These are phyloP conservation scores for Centropristis striata DNA, from an alignment of 2,113 vertebrate genomes.

Conservation along the genomic window DNA sequence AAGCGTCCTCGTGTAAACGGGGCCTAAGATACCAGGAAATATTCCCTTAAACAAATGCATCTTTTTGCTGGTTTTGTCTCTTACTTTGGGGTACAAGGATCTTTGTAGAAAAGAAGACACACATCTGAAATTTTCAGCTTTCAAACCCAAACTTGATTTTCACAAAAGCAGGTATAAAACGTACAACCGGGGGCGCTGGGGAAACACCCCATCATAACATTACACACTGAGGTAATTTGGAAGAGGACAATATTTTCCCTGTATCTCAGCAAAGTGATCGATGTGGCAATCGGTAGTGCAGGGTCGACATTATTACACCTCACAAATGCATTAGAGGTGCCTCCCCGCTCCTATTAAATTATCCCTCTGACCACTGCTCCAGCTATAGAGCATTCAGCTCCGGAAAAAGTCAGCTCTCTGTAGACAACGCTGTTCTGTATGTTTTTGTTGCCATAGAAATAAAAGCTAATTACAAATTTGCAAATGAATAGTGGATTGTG, in stretches of 20 bases:
- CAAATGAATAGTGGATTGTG: not conserved
- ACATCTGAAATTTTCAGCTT: not conserved
- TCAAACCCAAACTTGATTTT: not conserved
- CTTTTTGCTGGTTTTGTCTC: not conserved
- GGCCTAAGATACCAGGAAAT: not conserved
- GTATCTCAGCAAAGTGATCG: slow-evolving; percentile 72
- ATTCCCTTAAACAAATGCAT: not conserved
- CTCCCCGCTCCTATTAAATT: slow-evolving; percentile 64
- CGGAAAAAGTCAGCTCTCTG: slow-evolving; percentile 14
- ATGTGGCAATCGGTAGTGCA: slow-evolving; percentile 53
- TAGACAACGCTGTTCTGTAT: not conserved
- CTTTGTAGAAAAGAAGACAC: not conserved
- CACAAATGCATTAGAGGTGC: slow-evolving; percentile 63
- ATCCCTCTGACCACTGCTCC: slow-evolving; percentile 47
- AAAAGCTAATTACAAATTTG: not conserved
- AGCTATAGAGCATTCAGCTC: slow-evolving; percentile 13
- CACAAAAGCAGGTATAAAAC: not conserved
- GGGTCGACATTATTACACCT: slow-evolving; percentile 66
- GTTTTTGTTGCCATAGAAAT: not conserved
- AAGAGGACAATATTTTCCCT: slow-evolving; percentile 55
- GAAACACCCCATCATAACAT: slow-evolving; percentile 27
- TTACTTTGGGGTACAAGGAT: not conserved
- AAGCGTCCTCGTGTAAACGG: too few relatives aligned
- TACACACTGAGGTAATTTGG: slow-evolving; percentile 60
- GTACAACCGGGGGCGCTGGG: not conserved